Base-by-base conservation (phyloP, 2,888 invertebrate species). In the Apamea crenata region DNA sequence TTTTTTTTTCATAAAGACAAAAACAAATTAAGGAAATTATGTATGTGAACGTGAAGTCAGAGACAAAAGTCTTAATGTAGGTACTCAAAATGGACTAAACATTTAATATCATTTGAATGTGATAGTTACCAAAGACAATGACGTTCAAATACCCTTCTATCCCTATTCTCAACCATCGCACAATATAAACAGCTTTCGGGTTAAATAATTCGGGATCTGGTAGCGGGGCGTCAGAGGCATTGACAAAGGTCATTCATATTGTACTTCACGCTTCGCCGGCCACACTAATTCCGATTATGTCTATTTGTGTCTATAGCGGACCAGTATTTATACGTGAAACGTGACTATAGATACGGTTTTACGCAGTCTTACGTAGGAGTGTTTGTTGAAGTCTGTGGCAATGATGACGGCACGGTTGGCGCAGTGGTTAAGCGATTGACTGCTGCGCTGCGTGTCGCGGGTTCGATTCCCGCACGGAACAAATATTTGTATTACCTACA, bases 191-290 rank as follows among this genome's bases (percentile, higher is more conserved):
- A 68, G 61, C 63, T 76, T 72, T 61, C 29, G 78, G 88, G 91
- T 91, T 92, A 91, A 94, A 95, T 94, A 94, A 95, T 95, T 95
- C 92, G 92, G 93, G 91, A 80, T 86, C 82, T 84, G 84, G 82
- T 81, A 86, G 87, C 85, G 61, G 92, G 92, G 94, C 94, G 94
- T 94, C 95, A 94, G 93, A 90, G 86, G 91, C 93, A 94, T 94
- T 95, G 95, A 95, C 95, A 96, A 95, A 95, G 96, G 96, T 96
- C 96, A 96, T 96, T 94, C 95, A 95, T 96, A 95, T 94, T 95
- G 95, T 95, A 94, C 91, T 93, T 94, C 93, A 93, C 94, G 96
- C 94, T 94, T 90, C 91, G 92, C 91, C 92, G 94, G 93, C 87
- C 93, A 91, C 93, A 93, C 94, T 95, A 95, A 96, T 95, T 95